Conservation (phyloP, 2,113 vertebrate species). For the Cichladusa arquata region DNA sequence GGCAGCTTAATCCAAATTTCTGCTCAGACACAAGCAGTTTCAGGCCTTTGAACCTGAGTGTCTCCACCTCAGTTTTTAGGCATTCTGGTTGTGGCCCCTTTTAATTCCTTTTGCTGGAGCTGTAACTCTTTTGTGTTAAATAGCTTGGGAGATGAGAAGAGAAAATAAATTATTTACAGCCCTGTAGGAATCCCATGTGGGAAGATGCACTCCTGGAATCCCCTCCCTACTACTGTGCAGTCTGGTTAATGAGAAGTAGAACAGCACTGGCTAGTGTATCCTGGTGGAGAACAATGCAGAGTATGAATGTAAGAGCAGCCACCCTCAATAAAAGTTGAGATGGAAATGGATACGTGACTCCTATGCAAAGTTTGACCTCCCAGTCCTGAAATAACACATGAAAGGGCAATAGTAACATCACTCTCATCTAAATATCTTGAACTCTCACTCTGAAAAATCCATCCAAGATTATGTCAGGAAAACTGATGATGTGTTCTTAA, state of each 20-base stretch:
- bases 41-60: not conserved
- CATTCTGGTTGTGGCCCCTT: not conserved
- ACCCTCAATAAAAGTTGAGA: not conserved
- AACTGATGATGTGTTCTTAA: not conserved
- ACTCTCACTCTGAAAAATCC: not conserved
- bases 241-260: not conserved
- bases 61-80: not conserved
- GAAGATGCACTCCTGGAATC: not conserved
- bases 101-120: not conserved
- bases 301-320: not conserved
- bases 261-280: not conserved
- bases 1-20: not conserved
- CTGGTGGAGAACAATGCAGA: not conserved
- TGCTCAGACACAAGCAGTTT: not conserved
- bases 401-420: not conserved
- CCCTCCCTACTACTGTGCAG: not conserved
- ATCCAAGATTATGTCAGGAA: not conserved
- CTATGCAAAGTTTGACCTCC: not conserved
- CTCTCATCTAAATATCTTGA: not conserved
- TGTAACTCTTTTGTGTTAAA: not conserved
- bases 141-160: not conserved
- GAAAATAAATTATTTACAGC: not conserved
- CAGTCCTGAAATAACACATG: not conserved
- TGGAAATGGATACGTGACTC: not conserved
- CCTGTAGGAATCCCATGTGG: not conserved